A percentile compares a stretch with the other conserved stretches of the same genome.
phyloP scores from a whole-genome alignment of 2,797 vertebrate genomes.

The Bucorvus abyssinicus region DNA sequence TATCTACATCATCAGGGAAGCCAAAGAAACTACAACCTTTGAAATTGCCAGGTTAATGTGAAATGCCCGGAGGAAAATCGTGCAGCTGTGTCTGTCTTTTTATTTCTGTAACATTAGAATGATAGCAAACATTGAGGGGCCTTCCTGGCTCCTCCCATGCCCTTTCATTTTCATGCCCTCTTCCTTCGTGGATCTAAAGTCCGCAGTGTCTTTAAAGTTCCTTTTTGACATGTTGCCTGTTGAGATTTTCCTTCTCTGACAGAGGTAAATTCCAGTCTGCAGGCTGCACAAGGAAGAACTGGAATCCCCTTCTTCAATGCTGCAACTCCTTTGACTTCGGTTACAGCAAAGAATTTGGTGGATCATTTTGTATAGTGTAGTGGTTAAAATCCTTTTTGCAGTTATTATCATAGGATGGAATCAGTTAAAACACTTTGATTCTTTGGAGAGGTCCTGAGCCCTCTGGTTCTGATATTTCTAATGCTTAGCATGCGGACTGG shows the following conservation, averaged over 20 bases:
- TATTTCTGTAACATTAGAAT: neutral
- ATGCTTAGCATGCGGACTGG: neutral
- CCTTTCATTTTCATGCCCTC: neutral
- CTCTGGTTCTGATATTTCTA: conserved; percentile 23
- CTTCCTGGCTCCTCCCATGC: neutral
- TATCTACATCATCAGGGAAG: neutral
- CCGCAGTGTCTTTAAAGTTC: neutral
- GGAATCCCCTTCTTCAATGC: neutral
- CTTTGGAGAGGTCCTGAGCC: conserved; percentile 2
- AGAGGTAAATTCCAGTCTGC: neutral
- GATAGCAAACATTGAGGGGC: neutral
- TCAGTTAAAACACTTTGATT: neutral
- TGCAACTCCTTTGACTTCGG: neutral
- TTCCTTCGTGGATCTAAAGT: neutral
- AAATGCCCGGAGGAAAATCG: neutral
- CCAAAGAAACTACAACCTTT: neutral
- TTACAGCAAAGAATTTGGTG: neutral
- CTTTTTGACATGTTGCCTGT: neutral
- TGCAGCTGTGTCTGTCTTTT: neutral
- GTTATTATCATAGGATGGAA: neutral
- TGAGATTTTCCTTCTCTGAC: neutral
- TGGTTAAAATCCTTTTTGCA: neutral
- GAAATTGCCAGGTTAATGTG: neutral
- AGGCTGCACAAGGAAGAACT: neutral
- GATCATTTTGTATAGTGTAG: neutral